Conservation (phyloP, 2,797 vertebrate genomes). For the Mormyrops boulengeri region DNA sequence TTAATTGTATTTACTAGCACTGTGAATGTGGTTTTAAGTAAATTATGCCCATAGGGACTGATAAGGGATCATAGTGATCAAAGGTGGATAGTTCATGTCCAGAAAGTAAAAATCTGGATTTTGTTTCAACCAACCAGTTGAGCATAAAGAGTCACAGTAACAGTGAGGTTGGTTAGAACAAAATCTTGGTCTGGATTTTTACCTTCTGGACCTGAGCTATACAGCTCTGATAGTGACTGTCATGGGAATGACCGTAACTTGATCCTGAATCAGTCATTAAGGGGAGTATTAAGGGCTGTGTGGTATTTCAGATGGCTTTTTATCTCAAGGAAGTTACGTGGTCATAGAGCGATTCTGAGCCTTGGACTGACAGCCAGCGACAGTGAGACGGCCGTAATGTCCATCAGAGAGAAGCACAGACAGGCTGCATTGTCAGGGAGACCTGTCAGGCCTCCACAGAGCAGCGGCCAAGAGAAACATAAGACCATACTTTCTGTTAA, state of each 20-base stretch:
- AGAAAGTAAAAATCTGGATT: background rate
- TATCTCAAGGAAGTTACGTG: background rate
- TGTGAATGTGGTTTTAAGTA: constrained; percentile 62
- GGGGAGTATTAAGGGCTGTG: background rate
- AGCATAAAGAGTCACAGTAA: background rate
- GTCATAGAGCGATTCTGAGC: background rate
- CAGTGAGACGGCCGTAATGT: background rate
- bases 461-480: background rate
- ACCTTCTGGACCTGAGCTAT: background rate
- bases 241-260: background rate
- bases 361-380: background rate
- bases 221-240: background rate
- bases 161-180: background rate
- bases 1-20: constrained; percentile 43
- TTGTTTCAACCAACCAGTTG: background rate
- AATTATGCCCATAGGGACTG: background rate
- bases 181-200: background rate
- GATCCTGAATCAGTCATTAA: background rate
- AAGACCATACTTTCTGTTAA: background rate
- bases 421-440: background rate
- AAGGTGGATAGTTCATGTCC: background rate
- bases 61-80: background rate
- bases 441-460: background rate
- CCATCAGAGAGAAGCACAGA: background rate
- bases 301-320: background rate